Base-by-base conservation (phyloP, 2,113 vertebrate genomes). In the Arothron firmamentum region DNA sequence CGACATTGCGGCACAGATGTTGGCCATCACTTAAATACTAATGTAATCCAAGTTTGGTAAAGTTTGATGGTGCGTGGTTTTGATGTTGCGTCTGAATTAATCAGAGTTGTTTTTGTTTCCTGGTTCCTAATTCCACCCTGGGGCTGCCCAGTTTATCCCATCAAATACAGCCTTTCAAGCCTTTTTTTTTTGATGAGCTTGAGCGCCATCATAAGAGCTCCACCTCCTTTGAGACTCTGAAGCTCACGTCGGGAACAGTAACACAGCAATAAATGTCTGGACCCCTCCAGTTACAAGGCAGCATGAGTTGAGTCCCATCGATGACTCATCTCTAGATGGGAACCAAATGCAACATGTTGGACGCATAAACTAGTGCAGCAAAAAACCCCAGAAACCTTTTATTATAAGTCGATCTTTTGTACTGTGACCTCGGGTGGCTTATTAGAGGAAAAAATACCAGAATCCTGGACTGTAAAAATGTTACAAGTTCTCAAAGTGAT, bases 281-380 rank as follows among this genome's bases (percentile, higher is more conserved):
- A 9, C 50, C 52, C 56, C 20, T 65, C 51, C 69, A 67, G 31
- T 16, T 42, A 56, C n/a, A 60, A 15, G 5, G 52, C 16, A 12
- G 52, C 20, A 52, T 2, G 7, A 52, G 38, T 23, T 51, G 14
- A 52, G 15, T 61, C 52, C 66, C 53, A 73, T 74, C 56, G 65
- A 28, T 78, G 47, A 51, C 6, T 66, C 8, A 5, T 43, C 45
- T 59, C 20, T 42, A 28, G 56, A 74, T 31, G 58, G 67, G 49
- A 61, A 62, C 49, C 77, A 82, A 67, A 67, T 68, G 65, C 68
- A 55, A 60, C 23, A 63, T 53, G 28, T 13, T 78, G 54, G 62
- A 62, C 25, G 59, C 56, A 67, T 61, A 53, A 75, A 79, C 47
- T 54, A 21, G 59, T 62, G 52, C 52, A 47, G 25, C 25, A 28